Conservation (phyloP, 2,113 vertebrate species). For the Numenius arquata region DNA sequence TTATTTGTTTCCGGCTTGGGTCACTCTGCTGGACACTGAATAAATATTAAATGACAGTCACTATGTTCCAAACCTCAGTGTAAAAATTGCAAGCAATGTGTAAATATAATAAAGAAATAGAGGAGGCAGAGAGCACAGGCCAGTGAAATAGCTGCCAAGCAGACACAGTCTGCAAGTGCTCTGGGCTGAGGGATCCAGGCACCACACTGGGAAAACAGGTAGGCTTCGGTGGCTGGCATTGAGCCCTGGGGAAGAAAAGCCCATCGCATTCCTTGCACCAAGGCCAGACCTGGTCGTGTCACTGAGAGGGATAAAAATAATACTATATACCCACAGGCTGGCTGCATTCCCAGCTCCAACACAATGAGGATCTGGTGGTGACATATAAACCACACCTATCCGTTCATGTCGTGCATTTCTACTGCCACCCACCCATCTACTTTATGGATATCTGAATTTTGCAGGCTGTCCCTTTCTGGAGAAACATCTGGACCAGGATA, state of each 20-base stretch:
- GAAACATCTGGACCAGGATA: neutral
- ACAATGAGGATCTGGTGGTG: neutral
- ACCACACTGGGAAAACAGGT: neutral
- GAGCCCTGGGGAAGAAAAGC: neutral
- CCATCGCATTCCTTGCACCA: neutral
- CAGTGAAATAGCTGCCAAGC: neutral
- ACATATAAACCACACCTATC: neutral
- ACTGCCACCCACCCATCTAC: neutral
- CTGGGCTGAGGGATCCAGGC: neutral
- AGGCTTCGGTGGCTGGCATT: neutral
- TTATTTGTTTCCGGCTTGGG: neutral
- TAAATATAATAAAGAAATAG: neutral
- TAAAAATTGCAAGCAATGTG: neutral
- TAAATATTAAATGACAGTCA: neutral
- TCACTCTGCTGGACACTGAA: neutral
- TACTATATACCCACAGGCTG: neutral
- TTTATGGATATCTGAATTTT: neutral
- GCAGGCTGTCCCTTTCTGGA: neutral
- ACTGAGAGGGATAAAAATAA: neutral
- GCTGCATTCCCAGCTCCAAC: neutral
- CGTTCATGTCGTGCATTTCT: neutral
- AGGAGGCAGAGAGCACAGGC: neutral
- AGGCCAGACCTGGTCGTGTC: neutral
- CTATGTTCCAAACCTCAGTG: neutral
- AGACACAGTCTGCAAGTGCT: neutral